A percentile compares a stretch with the other conserved stretches of the same genome.
These are phyloP conservation scores for Echinops telfairi DNA, from an alignment of 2,113 vertebrate species.

Conservation along the genomic window DNA sequence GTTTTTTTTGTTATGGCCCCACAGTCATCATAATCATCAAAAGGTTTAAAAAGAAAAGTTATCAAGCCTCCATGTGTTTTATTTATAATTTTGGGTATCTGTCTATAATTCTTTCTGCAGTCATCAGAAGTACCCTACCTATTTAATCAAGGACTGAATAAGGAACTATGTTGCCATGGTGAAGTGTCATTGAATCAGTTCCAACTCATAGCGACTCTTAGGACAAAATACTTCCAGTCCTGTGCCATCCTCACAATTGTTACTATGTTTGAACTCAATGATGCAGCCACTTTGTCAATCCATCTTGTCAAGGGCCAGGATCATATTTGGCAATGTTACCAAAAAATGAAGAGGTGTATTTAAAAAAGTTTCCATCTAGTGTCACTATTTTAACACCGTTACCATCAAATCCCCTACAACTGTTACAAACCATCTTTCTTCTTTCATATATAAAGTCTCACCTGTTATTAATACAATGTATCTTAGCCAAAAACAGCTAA, in stretches of 20 bases:
- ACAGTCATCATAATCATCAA: neutral
- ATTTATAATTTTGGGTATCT: neutral
- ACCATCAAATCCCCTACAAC: neutral
- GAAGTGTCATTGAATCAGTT: no score
- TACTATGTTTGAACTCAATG: no score
- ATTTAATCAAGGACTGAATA: slow-evolving; percentile 57
- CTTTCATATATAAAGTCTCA: neutral
- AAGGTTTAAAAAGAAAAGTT: neutral
- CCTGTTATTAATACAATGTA: no score
- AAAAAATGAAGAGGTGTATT: slow-evolving; percentile 57
- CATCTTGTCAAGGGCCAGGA: neutral
- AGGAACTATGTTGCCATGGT: neutral
- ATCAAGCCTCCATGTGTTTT: neutral
- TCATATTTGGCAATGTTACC: slow-evolving; percentile 67
- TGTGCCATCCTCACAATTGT: no score
- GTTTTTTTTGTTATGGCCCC: neutral
- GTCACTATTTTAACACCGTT: neutral
- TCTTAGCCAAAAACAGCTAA: no score
- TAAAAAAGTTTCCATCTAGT: slow-evolving; percentile 63
- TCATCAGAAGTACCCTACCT: slow-evolving; percentile 12
- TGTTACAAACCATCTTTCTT: slow-evolving; percentile 7
- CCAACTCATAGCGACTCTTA: no score
- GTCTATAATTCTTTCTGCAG: slow-evolving; percentile 62
- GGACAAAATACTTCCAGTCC: no score
- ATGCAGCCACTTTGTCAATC: no score